Evolutionary conservation across 2,113 vertebrate genomes (phyloP), one percentile per base, ranked within the genome.

Genomic region (Hystrix brachyura): DNA sequence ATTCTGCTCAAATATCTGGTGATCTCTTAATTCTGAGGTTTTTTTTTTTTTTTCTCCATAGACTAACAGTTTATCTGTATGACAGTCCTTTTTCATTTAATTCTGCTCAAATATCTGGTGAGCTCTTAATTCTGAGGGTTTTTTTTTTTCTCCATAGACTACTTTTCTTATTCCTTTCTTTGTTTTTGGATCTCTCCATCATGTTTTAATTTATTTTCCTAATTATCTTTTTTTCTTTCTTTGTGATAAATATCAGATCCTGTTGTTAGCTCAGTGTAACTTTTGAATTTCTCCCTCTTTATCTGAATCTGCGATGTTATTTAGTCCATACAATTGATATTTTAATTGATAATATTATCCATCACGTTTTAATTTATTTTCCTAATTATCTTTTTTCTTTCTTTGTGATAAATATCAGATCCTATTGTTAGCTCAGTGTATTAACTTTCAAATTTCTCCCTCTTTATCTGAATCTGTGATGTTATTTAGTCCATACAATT

Each of bases 201-300:
- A 76, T 69, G 10, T 80, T 86, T 53, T 65, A 60, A 34, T 78
- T 82, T 86, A 79, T 82, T 78, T 82, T 76, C n/a, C 90, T 62
- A 67, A 53, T 87, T 29, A 88, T 62, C 12, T 38, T 57, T 64
- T 81, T 81, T 91, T 65, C 12, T 84, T 91, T 62, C 29, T 59
- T 92, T 76, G 23, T 67, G 43, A 57, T 94, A 55, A 72, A 85
- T 64, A 64, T 84, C 48, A 81, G 21, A 34, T 60, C 17, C 59
- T 60, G 12, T 57, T 81, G 67, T 90, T 43, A 76, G 10, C n/a
- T 6, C 25, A 55, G 10, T 78, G 69, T 64, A 65, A 59, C 29
- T 87, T 7, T 32, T 46, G 5, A 89, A 85, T 60, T 80, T 91
- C 19, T 84, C 53, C 62, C n/a, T n/a, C n/a, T 91, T 93, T 81